phyloP scores from a whole-genome alignment of 2,888 invertebrate genomes.

The Conchocele bisecta region DNA sequence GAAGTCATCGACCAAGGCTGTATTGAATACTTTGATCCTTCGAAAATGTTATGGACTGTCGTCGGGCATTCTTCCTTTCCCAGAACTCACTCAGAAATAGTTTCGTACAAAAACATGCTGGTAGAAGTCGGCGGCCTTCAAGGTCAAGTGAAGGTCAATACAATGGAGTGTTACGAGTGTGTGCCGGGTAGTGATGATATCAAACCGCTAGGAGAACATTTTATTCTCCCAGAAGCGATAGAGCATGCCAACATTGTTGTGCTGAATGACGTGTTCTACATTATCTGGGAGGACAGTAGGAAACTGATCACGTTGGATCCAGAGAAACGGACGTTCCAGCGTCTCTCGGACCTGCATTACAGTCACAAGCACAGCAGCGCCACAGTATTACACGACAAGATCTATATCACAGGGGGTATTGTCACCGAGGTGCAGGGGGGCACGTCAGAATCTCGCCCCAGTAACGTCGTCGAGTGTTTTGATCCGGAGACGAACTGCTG shows the following conservation, averaged over 20 bases:
- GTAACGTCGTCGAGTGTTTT: slow-evolving; percentile 77
- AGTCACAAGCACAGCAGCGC: slow-evolving; percentile 76
- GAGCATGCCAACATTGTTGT: slow-evolving; percentile 79
- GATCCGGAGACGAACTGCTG: slow-evolving; percentile 77
- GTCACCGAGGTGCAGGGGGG: slow-evolving; percentile 74
- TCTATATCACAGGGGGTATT: slow-evolving; percentile 79
- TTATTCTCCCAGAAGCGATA: slow-evolving; percentile 78
- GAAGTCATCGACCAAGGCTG: slow-evolving; percentile 75
- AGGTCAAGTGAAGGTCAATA: slow-evolving; percentile 75
- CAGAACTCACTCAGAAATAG: slow-evolving; percentile 76
- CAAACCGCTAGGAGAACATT: slow-evolving; percentile 78
- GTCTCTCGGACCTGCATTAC: slow-evolving; percentile 74
- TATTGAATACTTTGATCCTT: slow-evolving; percentile 79
- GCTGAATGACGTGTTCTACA: slow-evolving; percentile 79
- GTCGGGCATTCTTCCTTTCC: slow-evolving; percentile 80
- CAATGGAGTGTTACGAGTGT: slow-evolving; percentile 80
- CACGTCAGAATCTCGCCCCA: slow-evolving; percentile 71
- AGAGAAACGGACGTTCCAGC: slow-evolving; percentile 77
- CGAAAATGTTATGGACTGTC: slow-evolving; percentile 72
- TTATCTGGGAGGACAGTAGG: slow-evolving; percentile 81
- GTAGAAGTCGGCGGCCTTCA: slow-evolving; percentile 80
- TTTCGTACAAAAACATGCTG: slow-evolving; percentile 75
- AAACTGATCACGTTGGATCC: slow-evolving; percentile 80
- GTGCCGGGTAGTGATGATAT: slow-evolving; percentile 62
- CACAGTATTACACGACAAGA: slow-evolving; percentile 76